These are phyloP conservation scores for Leucophenga maculata DNA, from an alignment of 2,888 invertebrate species.

Conservation along the genomic window DNA sequence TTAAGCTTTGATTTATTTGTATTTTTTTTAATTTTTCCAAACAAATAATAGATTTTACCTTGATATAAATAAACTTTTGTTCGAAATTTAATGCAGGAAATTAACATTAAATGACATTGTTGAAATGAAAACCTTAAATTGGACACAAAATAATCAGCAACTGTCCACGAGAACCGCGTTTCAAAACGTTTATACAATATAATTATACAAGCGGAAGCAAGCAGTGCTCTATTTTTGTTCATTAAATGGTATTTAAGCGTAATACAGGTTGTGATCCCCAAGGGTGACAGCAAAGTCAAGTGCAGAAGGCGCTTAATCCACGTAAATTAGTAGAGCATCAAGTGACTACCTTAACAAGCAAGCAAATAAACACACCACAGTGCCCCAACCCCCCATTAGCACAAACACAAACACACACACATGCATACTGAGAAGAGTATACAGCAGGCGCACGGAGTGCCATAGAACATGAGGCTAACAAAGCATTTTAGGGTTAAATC, in stretches of 20 bases:
- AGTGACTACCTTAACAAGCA: conserved; percentile 57
- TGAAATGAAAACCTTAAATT: too few species aligned
- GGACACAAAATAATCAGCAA: not conserved
- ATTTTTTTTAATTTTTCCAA: too few species aligned
- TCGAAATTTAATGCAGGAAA: too few species aligned
- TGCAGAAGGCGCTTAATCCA: conserved; percentile 55
- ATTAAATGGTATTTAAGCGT: conserved; percentile 71
- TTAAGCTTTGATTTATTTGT: too few species aligned
- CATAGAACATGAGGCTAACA: conserved; percentile 56
- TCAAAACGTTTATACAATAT: too few species aligned
- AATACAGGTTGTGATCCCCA: conserved; percentile 53
- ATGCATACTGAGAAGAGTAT: not conserved
- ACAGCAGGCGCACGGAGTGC: conserved; percentile 7
- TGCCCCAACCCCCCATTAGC: not conserved
- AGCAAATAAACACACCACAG: conserved; percentile 13
- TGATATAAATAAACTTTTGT: too few species aligned
- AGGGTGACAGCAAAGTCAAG: conserved; percentile 29
- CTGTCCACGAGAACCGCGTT: too few species aligned
- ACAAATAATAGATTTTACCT: too few species aligned
- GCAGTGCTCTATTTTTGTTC: conserved; percentile 54
- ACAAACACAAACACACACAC: not conserved
- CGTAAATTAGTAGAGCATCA: conserved; percentile 67
- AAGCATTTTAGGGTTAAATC: conserved; percentile 68
- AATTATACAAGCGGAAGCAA: too few species aligned
- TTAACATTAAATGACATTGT: too few species aligned